Percentiles rank a stretch among this genome's conserved stretches.
phyloP scores from a whole-genome alignment of 1,140 invertebrate genomes.

The Drosophila lacertosa region DNA sequence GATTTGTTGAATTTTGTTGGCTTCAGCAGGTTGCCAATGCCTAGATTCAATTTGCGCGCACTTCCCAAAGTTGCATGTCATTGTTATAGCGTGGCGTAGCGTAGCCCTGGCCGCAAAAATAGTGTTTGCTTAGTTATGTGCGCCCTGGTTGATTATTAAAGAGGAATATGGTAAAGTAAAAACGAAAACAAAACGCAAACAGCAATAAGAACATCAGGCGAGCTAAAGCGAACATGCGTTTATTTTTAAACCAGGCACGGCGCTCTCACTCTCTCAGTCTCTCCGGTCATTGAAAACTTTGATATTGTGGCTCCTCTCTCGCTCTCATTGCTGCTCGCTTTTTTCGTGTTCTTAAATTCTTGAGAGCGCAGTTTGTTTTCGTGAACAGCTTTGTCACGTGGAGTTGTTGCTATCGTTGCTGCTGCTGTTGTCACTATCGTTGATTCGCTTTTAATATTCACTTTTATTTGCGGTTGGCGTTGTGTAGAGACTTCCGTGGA shows the following conservation, averaged over 20 bases:
- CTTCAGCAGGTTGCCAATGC: conserved; percentile 10
- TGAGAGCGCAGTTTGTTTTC: conserved; percentile 55
- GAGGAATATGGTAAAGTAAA: conserved; percentile 34
- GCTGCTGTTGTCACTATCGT: conserved; percentile 35
- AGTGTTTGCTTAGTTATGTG: conserved; percentile 3
- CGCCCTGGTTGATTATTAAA: conserved; percentile 39
- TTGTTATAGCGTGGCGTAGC: background rate
- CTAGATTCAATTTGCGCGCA: conserved; percentile 42
- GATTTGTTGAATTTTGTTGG: conserved; percentile 41
- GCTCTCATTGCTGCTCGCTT: conserved; percentile 14
- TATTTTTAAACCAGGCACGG: conserved; percentile 40
- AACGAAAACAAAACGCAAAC: conserved; percentile 48
- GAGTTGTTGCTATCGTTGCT: conserved; percentile 29
- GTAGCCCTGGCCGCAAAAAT: conserved; percentile 20
- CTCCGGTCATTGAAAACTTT: conserved; percentile 1
- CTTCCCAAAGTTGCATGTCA: conserved; percentile 20
- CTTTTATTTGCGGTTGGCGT: conserved; percentile 69
- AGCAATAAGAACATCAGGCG: conserved; percentile 42
- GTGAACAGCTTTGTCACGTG: conserved; percentile 67
- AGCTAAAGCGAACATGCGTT: conserved; percentile 38
- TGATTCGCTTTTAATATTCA: conserved; percentile 71
- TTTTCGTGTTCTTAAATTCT: conserved; percentile 14
- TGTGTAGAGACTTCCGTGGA: conserved; percentile 25
- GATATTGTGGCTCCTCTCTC: conserved; percentile 12
- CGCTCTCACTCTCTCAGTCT: conserved; percentile 21